Percentiles rank a stretch among this genome's conserved stretches.
phyloP scores from a whole-genome alignment of 2,113 vertebrate species.

The Cyprinodon brontotheroides region DNA sequence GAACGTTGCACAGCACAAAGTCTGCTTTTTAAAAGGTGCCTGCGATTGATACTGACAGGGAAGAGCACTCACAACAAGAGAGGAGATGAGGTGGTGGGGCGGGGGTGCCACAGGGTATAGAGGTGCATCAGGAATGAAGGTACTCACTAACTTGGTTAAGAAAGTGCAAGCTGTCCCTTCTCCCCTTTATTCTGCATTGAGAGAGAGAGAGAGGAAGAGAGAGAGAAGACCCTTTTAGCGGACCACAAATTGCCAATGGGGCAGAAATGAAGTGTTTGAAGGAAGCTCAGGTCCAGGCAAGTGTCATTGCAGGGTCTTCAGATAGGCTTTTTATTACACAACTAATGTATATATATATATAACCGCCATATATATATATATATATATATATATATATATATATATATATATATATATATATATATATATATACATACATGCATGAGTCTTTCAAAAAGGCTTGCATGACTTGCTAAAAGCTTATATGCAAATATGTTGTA shows the following conservation, averaged over 20 bases:
- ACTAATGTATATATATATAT: not conserved
- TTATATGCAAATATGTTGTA: too few species aligned
- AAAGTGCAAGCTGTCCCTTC: slow-evolving; percentile 53
- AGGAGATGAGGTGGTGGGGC: slow-evolving; percentile 1
- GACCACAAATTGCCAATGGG: slow-evolving; percentile 71
- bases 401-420: too few species aligned
- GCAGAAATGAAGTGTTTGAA: slow-evolving; percentile 70
- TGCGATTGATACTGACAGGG: slow-evolving; percentile 67
- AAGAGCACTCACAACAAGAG: slow-evolving; percentile 69
- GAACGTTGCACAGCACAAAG: slow-evolving; percentile 52
- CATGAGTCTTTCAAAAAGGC: too few species aligned
- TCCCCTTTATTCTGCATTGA: not conserved
- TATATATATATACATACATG: too few species aligned
- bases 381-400: too few species aligned
- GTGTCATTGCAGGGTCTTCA: slow-evolving; percentile 60
- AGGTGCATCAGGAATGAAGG: slow-evolving; percentile 62
- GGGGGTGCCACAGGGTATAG: slow-evolving; percentile 40
- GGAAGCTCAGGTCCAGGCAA: slow-evolving; percentile 50
- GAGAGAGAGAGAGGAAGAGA: slow-evolving; percentile 34
- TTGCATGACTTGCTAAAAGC: too few species aligned
- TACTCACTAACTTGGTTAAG: slow-evolving; percentile 77
- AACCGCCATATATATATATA: too few species aligned
- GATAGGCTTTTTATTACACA: slow-evolving; percentile 70
- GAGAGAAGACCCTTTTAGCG: slow-evolving; percentile 68
- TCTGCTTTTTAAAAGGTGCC: slow-evolving; percentile 65